These are phyloP conservation scores for Microtus ochrogaster DNA, from an alignment of 2,113 vertebrate genomes.

Conservation along the genomic window DNA sequence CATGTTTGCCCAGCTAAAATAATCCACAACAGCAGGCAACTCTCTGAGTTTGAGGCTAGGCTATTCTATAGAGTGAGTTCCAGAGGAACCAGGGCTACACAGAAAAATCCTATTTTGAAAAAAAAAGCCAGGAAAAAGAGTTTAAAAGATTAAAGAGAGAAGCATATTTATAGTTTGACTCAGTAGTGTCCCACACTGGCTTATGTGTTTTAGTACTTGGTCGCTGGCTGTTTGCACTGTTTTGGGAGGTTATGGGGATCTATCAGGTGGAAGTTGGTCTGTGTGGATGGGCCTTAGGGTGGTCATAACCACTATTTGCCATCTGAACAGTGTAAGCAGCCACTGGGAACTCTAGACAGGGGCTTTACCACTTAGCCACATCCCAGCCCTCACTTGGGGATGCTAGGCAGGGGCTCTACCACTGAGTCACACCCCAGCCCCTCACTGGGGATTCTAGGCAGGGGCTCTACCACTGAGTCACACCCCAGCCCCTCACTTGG, in stretches of 20 bases:
- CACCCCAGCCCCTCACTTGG: not conserved
- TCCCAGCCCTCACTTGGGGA: not conserved
- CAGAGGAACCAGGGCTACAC: too few relatives aligned
- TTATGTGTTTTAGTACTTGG: not conserved
- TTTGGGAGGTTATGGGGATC: not conserved
- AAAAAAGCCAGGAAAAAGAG: too few relatives aligned
- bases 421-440: not conserved
- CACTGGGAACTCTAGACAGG: not conserved
- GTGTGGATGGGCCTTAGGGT: not conserved
- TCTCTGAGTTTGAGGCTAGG: too few relatives aligned
- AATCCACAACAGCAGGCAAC: too few relatives aligned
- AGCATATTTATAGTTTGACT: not conserved
- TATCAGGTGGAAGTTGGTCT: not conserved
- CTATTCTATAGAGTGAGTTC: too few relatives aligned
- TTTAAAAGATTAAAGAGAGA: not conserved
- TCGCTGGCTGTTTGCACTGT: not conserved
- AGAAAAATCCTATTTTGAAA: too few relatives aligned
- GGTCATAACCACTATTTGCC: too few relatives aligned
- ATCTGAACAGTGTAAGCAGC: not conserved
- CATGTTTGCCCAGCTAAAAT: too few relatives aligned
- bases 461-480: not conserved
- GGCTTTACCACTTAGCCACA: not conserved
- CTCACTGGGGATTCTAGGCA: not conserved
- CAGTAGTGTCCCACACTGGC: not conserved
- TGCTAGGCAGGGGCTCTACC: too few relatives aligned